phyloP scores from a whole-genome alignment of 2,113 vertebrate species.

The Hippolais icterina region DNA sequence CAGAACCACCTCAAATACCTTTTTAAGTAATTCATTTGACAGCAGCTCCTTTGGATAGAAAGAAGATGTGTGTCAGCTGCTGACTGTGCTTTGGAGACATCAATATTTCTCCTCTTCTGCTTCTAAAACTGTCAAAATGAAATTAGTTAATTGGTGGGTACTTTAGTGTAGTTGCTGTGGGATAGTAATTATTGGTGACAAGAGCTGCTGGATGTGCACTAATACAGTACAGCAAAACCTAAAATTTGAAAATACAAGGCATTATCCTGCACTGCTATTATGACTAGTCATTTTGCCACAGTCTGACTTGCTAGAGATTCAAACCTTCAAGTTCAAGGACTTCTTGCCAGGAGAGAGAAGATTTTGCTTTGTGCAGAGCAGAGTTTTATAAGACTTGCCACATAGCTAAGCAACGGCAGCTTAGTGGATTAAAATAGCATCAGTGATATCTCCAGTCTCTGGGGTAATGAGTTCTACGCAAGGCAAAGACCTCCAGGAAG shows the following conservation, averaged over 20 bases:
- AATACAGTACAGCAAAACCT: constrained; percentile 8
- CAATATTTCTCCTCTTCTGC: constrained; percentile 59
- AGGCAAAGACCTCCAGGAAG: constrained; percentile 33
- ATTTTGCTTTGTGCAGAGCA: background rate
- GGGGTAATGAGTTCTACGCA: constrained; percentile 34
- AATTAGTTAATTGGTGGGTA: constrained; percentile 57
- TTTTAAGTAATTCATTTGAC: constrained; percentile 59
- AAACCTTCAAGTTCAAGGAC: background rate
- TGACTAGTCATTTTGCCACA: background rate
- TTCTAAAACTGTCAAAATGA: constrained; percentile 56
- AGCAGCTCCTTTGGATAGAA: constrained; percentile 46
- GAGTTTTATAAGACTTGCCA: background rate
- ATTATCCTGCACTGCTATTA: background rate
- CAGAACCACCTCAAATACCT: constrained; percentile 19
- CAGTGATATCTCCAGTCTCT: constrained; percentile 36
- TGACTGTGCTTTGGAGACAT: constrained; percentile 37
- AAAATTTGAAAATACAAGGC: background rate
- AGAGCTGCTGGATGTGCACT: constrained; percentile 11
- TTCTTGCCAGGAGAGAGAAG: background rate
- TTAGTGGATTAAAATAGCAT: constrained; percentile 51
- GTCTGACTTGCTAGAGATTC: background rate
- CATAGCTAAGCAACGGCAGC: background rate
- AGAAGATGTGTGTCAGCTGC: constrained; percentile 42
- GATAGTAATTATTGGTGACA: constrained; percentile 47
- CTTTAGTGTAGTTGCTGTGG: constrained; percentile 28